Evolutionary conservation across 2,888 invertebrate species (phyloP).

Genomic region (Aphidius colemani): DNA sequence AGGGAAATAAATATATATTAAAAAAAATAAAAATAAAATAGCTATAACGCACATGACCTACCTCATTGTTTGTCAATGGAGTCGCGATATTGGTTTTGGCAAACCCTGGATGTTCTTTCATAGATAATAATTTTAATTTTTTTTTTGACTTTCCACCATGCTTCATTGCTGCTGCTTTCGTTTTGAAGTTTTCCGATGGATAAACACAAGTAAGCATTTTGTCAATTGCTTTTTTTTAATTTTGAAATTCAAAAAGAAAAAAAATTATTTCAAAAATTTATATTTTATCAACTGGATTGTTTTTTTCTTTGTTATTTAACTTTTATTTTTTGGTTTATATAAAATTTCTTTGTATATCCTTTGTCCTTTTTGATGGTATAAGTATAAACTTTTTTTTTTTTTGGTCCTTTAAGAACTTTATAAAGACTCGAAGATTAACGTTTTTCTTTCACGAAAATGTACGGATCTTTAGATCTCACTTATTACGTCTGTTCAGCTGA

Average conservation of each 20-base stretch:
- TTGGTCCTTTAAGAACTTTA: constrained; percentile 8
- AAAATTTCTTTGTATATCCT: too few species aligned
- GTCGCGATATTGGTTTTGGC: constrained; percentile 27
- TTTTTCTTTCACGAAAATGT: constrained; percentile 23
- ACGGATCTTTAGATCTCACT: constrained; percentile 9
- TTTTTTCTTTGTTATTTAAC: too few species aligned
- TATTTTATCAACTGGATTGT: too few species aligned
- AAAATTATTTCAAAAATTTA: too few species aligned
- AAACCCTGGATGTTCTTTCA: constrained; percentile 42
- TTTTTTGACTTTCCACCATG: constrained; percentile 49
- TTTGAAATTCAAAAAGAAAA: too few species aligned
- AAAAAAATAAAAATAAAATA: too few species aligned
- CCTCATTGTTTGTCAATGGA: constrained; percentile 41
- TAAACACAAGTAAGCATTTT: constrained; percentile 57
- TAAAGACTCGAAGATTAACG: constrained; percentile 26
- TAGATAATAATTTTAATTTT: constrained; percentile 46
- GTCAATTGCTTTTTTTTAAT: not conserved
- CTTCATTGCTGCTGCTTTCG: constrained; percentile 50
- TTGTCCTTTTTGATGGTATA: too few species aligned
- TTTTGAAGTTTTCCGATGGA: constrained; percentile 55
- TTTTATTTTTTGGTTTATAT: too few species aligned
- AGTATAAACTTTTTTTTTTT: too few species aligned
- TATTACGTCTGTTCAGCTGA: not conserved
- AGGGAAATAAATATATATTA: too few species aligned
- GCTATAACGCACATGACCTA: constrained; percentile 33